Percentiles rank a stretch among this genome's conserved stretches.
Evolutionary conservation across 64 coral and sea anemone species (phyloP).

Genomic region (Montipora sp.): DNA sequence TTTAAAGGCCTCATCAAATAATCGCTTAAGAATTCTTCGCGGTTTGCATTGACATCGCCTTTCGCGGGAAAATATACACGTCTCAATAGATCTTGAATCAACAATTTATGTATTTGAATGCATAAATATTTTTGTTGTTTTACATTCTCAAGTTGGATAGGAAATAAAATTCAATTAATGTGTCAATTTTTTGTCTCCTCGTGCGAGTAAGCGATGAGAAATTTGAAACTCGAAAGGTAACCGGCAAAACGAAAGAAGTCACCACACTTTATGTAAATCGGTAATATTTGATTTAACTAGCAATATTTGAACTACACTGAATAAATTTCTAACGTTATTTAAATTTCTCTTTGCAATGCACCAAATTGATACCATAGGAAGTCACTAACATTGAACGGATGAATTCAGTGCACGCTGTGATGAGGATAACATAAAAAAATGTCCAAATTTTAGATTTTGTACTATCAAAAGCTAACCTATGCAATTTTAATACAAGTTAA

Average conservation of each 20-base stretch:
- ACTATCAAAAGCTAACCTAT: not conserved
- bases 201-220: not conserved
- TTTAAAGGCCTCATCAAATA: conserved; percentile 53
- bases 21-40: conserved; percentile 47
- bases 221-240: not conserved
- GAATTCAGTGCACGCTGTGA: not conserved
- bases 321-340: conserved; percentile 36
- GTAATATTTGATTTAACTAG: conserved; percentile 1
- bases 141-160: conserved; percentile 8
- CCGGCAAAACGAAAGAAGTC: not conserved
- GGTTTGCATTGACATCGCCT: conserved; percentile 37
- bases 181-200: not conserved
- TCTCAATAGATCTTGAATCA: conserved; percentile 16
- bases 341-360: not conserved
- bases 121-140: conserved; percentile 7
- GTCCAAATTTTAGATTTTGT: not conserved
- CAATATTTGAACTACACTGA: not conserved
- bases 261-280: conserved; percentile 26
- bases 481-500: conserved; percentile 33
- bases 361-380: not conserved
- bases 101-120: conserved; percentile 23
- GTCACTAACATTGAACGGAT: not conserved
- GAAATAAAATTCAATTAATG: conserved; percentile 26
- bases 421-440: not conserved
- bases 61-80: conserved; percentile 6